Evolutionary conservation across 2,113 vertebrate genomes (phyloP).

Genomic region (Mungos mungo): DNA sequence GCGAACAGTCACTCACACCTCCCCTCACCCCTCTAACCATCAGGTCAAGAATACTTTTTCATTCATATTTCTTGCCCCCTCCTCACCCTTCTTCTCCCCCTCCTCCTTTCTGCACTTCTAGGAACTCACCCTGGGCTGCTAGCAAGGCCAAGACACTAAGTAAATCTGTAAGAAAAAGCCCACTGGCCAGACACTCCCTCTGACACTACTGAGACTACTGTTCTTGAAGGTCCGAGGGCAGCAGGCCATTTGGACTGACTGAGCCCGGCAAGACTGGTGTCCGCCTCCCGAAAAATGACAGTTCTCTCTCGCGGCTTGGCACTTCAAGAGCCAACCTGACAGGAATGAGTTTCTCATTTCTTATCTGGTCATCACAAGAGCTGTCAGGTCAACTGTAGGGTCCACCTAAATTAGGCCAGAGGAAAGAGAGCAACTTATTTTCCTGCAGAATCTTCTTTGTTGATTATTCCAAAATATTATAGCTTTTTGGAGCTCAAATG

Average conservation of each 20-base stretch:
- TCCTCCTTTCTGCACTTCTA: too few species aligned
- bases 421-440: background rate
- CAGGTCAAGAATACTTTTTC: background rate
- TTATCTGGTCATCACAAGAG: background rate
- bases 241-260: background rate
- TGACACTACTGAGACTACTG: background rate
- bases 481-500: background rate
- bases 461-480: background rate
- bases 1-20: background rate
- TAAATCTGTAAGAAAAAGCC: background rate
- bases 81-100: too few species aligned
- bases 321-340: background rate
- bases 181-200: background rate
- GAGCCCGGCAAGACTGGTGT: background rate
- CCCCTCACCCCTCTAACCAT: background rate
- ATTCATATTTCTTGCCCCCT: background rate
- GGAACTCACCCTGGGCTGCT: background rate
- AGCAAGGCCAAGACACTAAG: background rate
- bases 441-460: background rate
- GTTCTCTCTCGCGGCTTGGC: background rate
- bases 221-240: background rate
- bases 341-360: background rate
- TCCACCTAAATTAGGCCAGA: background rate
- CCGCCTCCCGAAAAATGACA: background rate
- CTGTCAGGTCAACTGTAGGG: background rate